phyloP scores from a whole-genome alignment of 1,140 invertebrate species.

The Akabosia matsudoensis region DNA sequence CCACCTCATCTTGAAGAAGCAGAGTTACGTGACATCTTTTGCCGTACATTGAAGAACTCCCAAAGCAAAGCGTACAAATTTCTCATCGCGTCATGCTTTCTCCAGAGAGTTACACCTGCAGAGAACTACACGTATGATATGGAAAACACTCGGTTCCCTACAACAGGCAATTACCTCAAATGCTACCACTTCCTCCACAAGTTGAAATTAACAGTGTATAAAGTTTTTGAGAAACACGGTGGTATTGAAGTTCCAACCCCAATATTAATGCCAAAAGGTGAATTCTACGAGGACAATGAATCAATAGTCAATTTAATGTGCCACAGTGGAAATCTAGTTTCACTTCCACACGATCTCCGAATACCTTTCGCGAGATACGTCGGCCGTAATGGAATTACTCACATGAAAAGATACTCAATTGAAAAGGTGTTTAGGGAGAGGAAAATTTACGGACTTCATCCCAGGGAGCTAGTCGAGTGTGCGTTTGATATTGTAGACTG shows the following conservation, averaged over 20 bases:
- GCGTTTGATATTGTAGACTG: constrained; percentile 89
- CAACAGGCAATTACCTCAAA: constrained; percentile 23
- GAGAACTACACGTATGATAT: constrained; percentile 74
- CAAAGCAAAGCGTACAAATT: constrained; percentile 77
- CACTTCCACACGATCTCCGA: constrained; percentile 71
- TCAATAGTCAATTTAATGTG: constrained; percentile 78
- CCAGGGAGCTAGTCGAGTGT: constrained; percentile 82
- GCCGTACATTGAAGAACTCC: constrained; percentile 71
- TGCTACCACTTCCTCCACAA: constrained; percentile 37
- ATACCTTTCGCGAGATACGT: constrained; percentile 76
- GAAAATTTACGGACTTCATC: constrained; percentile 78
- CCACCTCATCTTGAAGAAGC: constrained; percentile 72
- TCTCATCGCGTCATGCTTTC: constrained; percentile 67
- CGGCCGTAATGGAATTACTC: constrained; percentile 73
- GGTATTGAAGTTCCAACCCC: constrained; percentile 71
- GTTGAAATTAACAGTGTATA: constrained; percentile 55
- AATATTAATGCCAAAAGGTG: constrained; percentile 68
- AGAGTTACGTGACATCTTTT: constrained; percentile 70
- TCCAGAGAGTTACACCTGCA: constrained; percentile 62
- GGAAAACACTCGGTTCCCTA: constrained; percentile 52
- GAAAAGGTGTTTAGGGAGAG: constrained; percentile 82
- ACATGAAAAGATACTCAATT: constrained; percentile 77
- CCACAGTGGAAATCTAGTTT: constrained; percentile 72
- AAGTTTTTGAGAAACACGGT: constrained; percentile 73
- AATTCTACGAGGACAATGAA: constrained; percentile 58